Evolutionary conservation across 2,797 vertebrate species (phyloP).

Genomic region (Betta splendens): DNA sequence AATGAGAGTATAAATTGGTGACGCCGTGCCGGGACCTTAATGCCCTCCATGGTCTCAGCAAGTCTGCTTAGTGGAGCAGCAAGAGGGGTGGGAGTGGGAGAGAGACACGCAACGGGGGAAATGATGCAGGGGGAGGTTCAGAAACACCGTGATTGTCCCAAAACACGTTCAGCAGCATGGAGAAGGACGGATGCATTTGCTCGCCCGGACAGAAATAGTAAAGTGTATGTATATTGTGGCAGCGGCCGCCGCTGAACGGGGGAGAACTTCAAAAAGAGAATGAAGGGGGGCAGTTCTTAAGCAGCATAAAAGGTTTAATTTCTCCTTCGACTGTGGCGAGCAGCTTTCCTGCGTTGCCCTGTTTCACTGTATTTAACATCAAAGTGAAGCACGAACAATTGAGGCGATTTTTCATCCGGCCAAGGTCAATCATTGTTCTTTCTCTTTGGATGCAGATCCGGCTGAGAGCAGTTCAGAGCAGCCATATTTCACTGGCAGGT

Average conservation of each 20-base stretch:
- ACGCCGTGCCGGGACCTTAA: conserved; percentile 58
- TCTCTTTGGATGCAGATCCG: conserved; percentile 53
- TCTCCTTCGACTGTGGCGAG: conserved; percentile 54
- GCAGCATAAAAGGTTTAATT: conserved; percentile 68
- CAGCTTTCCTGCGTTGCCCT: conserved; percentile 58
- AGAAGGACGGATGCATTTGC: conserved; percentile 32
- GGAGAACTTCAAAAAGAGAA: conserved; percentile 23
- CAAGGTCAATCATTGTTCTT: conserved; percentile 77
- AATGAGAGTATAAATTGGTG: conserved; percentile 68
- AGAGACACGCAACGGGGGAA: conserved; percentile 15
- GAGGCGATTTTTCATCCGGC: conserved; percentile 66
- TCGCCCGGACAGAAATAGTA: conserved; percentile 34
- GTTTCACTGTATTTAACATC: conserved; percentile 75
- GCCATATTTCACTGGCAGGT: conserved; percentile 50
- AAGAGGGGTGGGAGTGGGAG: conserved; percentile 16
- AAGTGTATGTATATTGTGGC: conserved; percentile 51
- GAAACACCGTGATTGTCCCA: conserved; percentile 2
- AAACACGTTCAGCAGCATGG: background rate
- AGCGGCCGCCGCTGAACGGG: conserved; percentile 38
- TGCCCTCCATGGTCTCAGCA: conserved; percentile 35
- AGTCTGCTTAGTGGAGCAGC: conserved; percentile 54
- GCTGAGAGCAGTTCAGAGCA: conserved; percentile 49
- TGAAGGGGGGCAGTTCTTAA: conserved; percentile 28
- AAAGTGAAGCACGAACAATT: conserved; percentile 77
- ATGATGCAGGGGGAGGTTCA: conserved; percentile 14